A percentile compares a stretch with the other conserved stretches of the same genome.
phyloP scores from a whole-genome alignment of 53 echinoderm and acorn worm species.

The Paracentrotus lividus region DNA sequence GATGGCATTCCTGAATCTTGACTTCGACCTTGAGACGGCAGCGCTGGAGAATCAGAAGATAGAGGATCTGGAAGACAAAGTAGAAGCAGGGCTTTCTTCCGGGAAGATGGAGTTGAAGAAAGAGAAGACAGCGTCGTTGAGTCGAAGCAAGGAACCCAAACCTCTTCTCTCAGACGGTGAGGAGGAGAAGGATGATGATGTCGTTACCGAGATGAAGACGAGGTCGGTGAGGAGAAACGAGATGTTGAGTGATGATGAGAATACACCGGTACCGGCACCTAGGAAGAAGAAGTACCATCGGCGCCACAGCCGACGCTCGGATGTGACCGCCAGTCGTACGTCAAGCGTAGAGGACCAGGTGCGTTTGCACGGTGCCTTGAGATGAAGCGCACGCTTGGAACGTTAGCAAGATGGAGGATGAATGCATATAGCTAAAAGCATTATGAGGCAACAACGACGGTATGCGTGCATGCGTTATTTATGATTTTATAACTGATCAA shows the following conservation, averaged over 20 bases:
- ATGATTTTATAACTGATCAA: not conserved
- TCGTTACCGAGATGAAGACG: not conserved
- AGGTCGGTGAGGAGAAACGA: not conserved
- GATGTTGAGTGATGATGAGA: slow-evolving; percentile 37
- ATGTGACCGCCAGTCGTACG: not conserved
- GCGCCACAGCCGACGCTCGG: slow-evolving; percentile 56
- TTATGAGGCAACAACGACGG: slow-evolving; percentile 33
- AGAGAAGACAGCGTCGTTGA: slow-evolving; percentile 26
- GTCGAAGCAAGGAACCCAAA: slow-evolving; percentile 54
- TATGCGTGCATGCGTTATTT: slow-evolving; percentile 35
- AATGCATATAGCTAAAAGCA: slow-evolving; percentile 44
- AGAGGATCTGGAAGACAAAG: slow-evolving; percentile 16
- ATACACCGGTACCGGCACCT: slow-evolving; percentile 52
- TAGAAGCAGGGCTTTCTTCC: no score
- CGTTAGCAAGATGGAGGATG: slow-evolving; percentile 37
- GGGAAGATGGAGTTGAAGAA: slow-evolving; percentile 53
- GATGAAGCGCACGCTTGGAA: not conserved
- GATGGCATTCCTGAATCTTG: slow-evolving; percentile 55
- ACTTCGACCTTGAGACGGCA: slow-evolving; percentile 32
- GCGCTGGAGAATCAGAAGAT: not conserved
- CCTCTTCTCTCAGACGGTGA: slow-evolving; percentile 51
- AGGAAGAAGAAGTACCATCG: slow-evolving; percentile 55
- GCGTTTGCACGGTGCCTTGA: slow-evolving; percentile 58
- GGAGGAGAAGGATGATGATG: not conserved
- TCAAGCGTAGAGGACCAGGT: slow-evolving; percentile 30